Evolutionary conservation across 1,140 invertebrate species (phyloP), one percentile per base, ranked within the genome.

Genomic region (Carposina sasakii): DNA sequence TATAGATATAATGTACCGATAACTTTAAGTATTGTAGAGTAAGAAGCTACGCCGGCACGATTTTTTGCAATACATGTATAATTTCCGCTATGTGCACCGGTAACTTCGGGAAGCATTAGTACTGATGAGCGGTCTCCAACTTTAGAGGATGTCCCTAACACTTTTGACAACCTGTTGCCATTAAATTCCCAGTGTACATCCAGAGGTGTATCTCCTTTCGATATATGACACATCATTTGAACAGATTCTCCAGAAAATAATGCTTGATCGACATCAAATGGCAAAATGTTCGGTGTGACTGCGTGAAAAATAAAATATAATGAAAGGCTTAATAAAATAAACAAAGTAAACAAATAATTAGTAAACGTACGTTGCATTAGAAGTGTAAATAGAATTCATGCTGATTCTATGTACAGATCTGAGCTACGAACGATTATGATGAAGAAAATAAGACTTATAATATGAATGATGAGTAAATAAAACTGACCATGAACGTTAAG

Each of bases 51-150:
- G 52, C 93, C 93, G 42, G 92, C 92, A 24, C 83, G 65, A 79
- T 95, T 95, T 60, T 86, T 86, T 20, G 89, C 91, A 26, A 83
- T 86, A 72, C 94, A 96, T 26, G 90, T 93, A 74, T 94, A 96
- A 51, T 90, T 87, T 34, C 92, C 92, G 51, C 87, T 86, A 73
- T 95, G 93, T 36, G 81, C 78, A 12, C 88, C 87, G 54, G 75
- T 86, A 26, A 90, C 88, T 20, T 85, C 87, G 59, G 68, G 87
- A 67, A 71, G 67, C 57, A 59, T 67, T 59, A 66, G 67, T 52
- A 69, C 85, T 56, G 62, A 87, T 63, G 48, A 71, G 41, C 84
- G 77, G 71, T 86, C 81, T 12, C 86, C 85, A 50, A 87, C 68
- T 87, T 69, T 88, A 54, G 78, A 60, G 47, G 68, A 86, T 91